A percentile compares a stretch with the other conserved stretches of the same genome.
These are phyloP conservation scores for Chrysochloris asiatica DNA, from an alignment of 2,113 vertebrate species.

Conservation along the genomic window DNA sequence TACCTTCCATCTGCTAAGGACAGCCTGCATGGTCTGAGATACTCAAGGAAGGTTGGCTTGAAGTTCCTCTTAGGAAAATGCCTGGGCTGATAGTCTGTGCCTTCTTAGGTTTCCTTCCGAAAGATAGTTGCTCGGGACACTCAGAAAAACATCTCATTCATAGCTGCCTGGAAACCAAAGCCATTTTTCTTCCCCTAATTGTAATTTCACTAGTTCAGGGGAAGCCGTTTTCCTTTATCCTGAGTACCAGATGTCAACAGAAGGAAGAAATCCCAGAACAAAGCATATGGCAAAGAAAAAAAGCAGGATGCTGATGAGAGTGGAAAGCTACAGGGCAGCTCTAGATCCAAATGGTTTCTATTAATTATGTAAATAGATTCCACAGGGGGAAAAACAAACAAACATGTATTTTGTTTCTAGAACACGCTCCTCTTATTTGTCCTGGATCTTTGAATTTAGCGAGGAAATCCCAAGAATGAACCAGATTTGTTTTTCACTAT, in stretches of 20 bases:
- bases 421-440: not conserved
- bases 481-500: not conserved
- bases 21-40: not conserved
- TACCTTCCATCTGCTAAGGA: not conserved
- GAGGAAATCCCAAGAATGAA: not conserved
- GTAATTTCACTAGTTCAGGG: constrained; percentile 37
- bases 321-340: not conserved
- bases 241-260: constrained; percentile 53
- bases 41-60: not conserved
- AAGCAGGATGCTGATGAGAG: not conserved
- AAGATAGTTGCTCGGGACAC: not conserved
- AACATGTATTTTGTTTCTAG: not conserved
- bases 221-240: constrained; percentile 44
- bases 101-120: constrained; percentile 11
- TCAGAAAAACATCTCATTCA: constrained; percentile 40
- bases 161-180: not conserved
- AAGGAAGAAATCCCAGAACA: constrained; percentile 59
- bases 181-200: not conserved
- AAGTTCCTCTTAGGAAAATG: not conserved
- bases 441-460: not conserved
- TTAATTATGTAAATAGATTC: not conserved
- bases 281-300: constrained; percentile 44
- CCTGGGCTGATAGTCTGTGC: fast-evolving
- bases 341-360: not conserved
- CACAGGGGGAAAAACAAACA: not conserved